phyloP scores from a whole-genome alignment of 2,113 vertebrate species.

The Pholis gunnellus region DNA sequence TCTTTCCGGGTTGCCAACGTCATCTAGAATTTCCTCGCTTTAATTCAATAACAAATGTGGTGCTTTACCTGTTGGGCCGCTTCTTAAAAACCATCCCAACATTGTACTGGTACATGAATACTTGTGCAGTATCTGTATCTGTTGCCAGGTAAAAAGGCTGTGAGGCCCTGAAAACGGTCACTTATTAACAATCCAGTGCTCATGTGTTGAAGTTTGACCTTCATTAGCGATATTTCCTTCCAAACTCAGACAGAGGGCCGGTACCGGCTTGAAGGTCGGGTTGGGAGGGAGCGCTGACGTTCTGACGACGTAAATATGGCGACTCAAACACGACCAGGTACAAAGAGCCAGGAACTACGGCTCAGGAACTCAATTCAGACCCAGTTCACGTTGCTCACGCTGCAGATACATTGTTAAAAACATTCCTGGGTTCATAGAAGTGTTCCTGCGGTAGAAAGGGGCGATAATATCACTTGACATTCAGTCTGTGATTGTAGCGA shows the following conservation, averaged over 20 bases:
- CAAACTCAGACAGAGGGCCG: constrained; percentile 22
- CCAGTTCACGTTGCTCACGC: background rate
- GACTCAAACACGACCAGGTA: background rate
- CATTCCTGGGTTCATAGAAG: background rate
- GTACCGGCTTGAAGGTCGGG: constrained; percentile 12
- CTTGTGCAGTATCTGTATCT: constrained; percentile 38
- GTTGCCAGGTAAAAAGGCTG: constrained; percentile 37
- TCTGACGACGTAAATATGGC: background rate
- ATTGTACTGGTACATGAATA: constrained; percentile 63
- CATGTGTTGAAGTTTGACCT: constrained; percentile 69
- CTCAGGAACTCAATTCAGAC: background rate
- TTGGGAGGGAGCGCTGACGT: background rate
- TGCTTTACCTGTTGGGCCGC: background rate
- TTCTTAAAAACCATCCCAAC: background rate
- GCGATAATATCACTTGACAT: background rate
- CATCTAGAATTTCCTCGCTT: background rate
- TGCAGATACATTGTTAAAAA: background rate
- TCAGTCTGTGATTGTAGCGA: background rate
- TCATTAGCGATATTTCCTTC: constrained; percentile 32
- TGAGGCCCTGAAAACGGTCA: constrained; percentile 47
- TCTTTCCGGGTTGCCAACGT: background rate
- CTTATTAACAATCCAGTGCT: constrained; percentile 72
- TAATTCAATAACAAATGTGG: background rate
- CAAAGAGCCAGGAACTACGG: background rate
- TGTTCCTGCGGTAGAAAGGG: background rate